Conservation (phyloP, 1,140 invertebrate genomes). For the Stegodyphus dumicola region DNA sequence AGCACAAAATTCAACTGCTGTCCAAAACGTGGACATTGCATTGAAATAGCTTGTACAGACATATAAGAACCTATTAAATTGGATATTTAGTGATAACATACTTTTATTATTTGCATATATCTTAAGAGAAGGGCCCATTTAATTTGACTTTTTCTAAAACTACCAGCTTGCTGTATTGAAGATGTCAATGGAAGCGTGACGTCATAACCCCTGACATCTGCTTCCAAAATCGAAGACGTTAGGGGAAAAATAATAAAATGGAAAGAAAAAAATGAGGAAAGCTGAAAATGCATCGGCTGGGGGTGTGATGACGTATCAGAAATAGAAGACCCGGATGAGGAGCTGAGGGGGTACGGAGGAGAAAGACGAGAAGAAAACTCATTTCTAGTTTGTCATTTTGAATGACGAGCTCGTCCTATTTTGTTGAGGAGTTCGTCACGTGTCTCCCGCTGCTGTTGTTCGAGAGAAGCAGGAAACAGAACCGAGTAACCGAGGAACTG, state of each 20-base stretch:
- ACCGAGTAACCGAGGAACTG: constrained; percentile 2
- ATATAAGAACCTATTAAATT: no score
- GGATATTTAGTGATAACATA: no score
- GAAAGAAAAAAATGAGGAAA: not conserved
- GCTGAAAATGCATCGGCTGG: no score
- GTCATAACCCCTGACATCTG: constrained; percentile 50
- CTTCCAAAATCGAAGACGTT: constrained; percentile 5
- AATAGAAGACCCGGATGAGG: not conserved
- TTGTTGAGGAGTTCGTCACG: constrained; percentile 31
- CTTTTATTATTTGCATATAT: no score
- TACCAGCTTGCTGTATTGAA: not conserved
- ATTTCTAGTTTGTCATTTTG: constrained; percentile 50
- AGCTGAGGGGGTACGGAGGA: not conserved
- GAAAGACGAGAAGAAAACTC: constrained; percentile 31
- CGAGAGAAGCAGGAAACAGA: no score
- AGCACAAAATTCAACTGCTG: no score
- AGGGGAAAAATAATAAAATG: not conserved
- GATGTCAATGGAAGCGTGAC: constrained; percentile 37
- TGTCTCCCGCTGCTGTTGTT: constrained; percentile 1
- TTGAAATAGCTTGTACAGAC: no score
- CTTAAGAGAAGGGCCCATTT: no score
- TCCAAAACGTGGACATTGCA: no score
- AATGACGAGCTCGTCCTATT: constrained; percentile 38
- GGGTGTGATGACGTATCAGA: no score
- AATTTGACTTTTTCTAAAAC: no score